Base-by-base conservation (phyloP, 2,888 invertebrate species). In the Drosophila paranaensis region DNA sequence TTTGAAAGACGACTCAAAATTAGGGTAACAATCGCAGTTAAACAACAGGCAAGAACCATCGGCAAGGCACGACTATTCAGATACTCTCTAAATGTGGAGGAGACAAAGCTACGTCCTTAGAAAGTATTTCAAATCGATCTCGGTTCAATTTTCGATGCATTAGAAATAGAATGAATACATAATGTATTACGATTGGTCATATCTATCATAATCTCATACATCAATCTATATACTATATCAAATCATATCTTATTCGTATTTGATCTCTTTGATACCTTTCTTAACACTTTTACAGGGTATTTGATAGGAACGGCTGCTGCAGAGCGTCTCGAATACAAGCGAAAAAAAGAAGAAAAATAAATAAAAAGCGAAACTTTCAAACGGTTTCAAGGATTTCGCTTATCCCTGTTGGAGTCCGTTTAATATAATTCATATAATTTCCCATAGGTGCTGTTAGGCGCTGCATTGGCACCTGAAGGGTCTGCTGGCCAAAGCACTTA, bases 391-490 rank as follows among this genome's bases (percentile, higher is more conserved):
- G 90, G 90, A 82, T 86, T 82, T 79, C 63, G 73, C 51, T 53
- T 48, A 53, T 69, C 55, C 53, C 78, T 68, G 81, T 67, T 73
- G 80, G 83, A 77, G 72, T 87, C 84, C 64, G 83, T 71, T 88
- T 79, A 77, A 77, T 73, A 88, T 89, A 89, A 89, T 89, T 85
- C 86, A 78, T 69, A 70, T 74, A 74, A 78, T 77, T 81, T 77
- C 77, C 89, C 83, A 88, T 89, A 89, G 89, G 89, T 89, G 89
- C 83, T 88, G 89, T 89, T 84, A 85, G 74, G 67, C n/a, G 53
- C 37, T 53, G 53, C 64, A 66, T 79, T 82, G 86, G 80, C 81
- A 81, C 81, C 83, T 89, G 84, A 74, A 81, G 67, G 66, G 25
- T 76, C 80, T 70, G 68, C 60, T 60, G 42, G 60, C 60, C 67